Evolutionary conservation across 2,113 vertebrate genomes (phyloP).

Genomic region (Peromyscus californicus): DNA sequence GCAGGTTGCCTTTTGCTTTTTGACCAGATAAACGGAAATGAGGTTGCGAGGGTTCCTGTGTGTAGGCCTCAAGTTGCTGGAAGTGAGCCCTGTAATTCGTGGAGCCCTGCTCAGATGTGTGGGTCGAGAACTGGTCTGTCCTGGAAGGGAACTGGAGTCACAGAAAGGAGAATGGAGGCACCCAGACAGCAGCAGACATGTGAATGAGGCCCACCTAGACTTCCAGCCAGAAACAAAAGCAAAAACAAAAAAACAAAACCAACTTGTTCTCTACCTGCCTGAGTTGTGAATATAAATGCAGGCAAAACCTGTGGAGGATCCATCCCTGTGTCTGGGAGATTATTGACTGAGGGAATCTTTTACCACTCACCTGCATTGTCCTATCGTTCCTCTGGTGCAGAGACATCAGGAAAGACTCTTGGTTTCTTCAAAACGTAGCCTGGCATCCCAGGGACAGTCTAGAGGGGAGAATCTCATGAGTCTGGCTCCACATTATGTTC

Average conservation of each 20-base stretch:
- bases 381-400: neutral
- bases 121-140: neutral
- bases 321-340: neutral
- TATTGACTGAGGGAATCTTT: neutral
- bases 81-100: neutral
- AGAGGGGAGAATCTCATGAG: neutral
- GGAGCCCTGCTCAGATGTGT: neutral
- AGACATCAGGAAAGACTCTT: neutral
- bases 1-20: neutral
- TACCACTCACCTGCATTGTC: neutral
- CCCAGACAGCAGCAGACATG: accelerated
- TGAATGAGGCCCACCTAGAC: neutral
- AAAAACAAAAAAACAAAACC: no score
- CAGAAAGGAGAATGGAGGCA: neutral
- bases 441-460: neutral
- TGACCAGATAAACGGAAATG: neutral
- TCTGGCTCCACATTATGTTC: neutral
- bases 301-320: neutral
- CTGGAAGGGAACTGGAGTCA: neutral
- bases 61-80: neutral
- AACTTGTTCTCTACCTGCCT: neutral
- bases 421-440: neutral
- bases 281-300: neutral
- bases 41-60: neutral
- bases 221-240: no score